Percentiles rank a stretch among this genome's conserved stretches.
Evolutionary conservation across 2,797 vertebrate species (phyloP).

Genomic region (Meda fulgida): DNA sequence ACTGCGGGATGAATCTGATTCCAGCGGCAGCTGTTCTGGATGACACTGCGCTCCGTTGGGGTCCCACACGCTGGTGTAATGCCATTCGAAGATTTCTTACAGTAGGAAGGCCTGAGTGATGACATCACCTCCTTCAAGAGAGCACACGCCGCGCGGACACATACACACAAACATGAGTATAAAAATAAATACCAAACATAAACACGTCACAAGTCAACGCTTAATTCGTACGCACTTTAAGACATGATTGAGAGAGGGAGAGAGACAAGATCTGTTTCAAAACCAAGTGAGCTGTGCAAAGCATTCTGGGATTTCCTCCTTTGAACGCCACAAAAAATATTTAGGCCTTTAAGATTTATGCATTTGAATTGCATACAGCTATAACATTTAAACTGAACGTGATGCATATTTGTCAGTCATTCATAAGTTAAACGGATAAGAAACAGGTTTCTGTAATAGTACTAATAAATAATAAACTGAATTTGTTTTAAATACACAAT

Average conservation of each 20-base stretch:
- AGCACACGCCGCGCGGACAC: slow-evolving; percentile 20
- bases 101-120: slow-evolving; percentile 67
- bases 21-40: slow-evolving; percentile 77
- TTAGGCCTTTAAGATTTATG: background rate
- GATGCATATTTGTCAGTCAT: background rate
- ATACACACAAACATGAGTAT: slow-evolving; percentile 41
- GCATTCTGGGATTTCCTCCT: slow-evolving; percentile 8
- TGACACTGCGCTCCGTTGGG: slow-evolving; percentile 71
- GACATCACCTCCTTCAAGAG: slow-evolving; percentile 62
- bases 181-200: slow-evolving; percentile 58
- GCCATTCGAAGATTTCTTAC: slow-evolving; percentile 54
- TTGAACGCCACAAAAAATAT: background rate
- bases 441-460: background rate
- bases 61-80: slow-evolving; percentile 73
- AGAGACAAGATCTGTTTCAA: background rate
- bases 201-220: slow-evolving; percentile 17
- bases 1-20: slow-evolving; percentile 67
- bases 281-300: background rate
- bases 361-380: background rate
- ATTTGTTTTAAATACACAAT: background rate
- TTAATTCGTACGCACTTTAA: background rate
- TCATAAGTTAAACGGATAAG: background rate
- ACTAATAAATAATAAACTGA: background rate
- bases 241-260: background rate
- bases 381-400: background rate